Evolutionary conservation across 2,888 invertebrate genomes (phyloP).

Genomic region (Troglohyphantes excavatus): DNA sequence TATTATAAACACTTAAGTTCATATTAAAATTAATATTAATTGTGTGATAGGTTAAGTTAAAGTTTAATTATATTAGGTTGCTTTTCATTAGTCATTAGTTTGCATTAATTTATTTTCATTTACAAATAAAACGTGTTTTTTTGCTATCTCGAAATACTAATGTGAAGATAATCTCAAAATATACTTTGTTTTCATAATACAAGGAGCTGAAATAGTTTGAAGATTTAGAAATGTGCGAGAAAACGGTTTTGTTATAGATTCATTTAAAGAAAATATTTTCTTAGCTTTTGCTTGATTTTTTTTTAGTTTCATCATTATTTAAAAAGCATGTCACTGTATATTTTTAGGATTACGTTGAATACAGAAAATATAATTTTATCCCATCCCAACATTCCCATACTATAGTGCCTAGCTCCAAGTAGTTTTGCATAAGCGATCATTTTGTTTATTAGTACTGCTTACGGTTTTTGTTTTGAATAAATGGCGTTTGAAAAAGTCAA

Average conservation of each 20-base stretch:
- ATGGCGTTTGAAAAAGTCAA: slow-evolving; percentile 56
- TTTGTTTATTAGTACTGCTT: slow-evolving; percentile 50
- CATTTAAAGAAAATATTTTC: background rate
- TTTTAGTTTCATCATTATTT: slow-evolving; percentile 52
- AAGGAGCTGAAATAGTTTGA: slow-evolving; percentile 32
- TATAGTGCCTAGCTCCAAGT: slow-evolving; percentile 31
- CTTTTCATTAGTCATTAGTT: background rate
- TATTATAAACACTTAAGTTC: no score
- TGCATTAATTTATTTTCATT: background rate
- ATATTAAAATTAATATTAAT: no score
- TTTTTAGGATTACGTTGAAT: slow-evolving; percentile 19
- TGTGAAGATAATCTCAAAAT: background rate
- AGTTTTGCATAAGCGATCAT: slow-evolving; percentile 34
- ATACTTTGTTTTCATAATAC: background rate
- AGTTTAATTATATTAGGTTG: no score
- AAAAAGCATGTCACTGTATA: slow-evolving; percentile 48
- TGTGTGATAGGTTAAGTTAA: no score
- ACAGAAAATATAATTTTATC: slow-evolving; percentile 38
- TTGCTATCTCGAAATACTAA: no score
- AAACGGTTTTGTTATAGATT: background rate
- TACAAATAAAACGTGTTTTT: no score
- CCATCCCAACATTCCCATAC: slow-evolving; percentile 21
- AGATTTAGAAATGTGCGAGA: slow-evolving; percentile 9
- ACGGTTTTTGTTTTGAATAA: slow-evolving; percentile 49
- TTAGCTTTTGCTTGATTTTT: slow-evolving; percentile 47